These are phyloP conservation scores for Lampropteryx suffumata DNA, from an alignment of 2,888 invertebrate genomes.

Conservation along the genomic window DNA sequence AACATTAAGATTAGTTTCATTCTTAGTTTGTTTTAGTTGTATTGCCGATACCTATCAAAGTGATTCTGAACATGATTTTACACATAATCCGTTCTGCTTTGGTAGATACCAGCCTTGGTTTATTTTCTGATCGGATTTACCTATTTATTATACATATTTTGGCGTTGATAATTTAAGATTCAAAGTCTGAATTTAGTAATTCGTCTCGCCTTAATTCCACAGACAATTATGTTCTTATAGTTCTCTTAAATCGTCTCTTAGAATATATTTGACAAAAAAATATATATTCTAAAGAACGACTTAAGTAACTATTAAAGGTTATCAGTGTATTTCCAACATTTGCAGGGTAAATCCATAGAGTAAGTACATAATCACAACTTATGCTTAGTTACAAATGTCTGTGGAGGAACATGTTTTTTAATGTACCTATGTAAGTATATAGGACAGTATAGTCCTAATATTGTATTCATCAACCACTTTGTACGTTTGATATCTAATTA, in stretches of 20 bases:
- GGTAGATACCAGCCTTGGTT: constrained; percentile 9
- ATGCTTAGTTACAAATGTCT: constrained; percentile 45
- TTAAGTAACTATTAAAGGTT: too few relatives aligned
- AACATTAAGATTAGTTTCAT: not conserved
- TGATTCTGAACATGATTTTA: constrained; percentile 9
- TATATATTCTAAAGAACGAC: too few relatives aligned
- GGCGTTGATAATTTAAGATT: not conserved
- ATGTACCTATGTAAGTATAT: constrained; percentile 19
- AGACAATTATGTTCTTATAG: too few relatives aligned
- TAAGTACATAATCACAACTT: constrained; percentile 55
- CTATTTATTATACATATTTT: not conserved
- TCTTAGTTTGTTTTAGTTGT: constrained; percentile 1
- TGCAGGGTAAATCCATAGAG: constrained; percentile 62
- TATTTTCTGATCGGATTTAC: not conserved
- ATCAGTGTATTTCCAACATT: constrained; percentile 45
- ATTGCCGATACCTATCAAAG: constrained; percentile 5
- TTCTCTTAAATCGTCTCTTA: too few relatives aligned
- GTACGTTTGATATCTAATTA: too few relatives aligned
- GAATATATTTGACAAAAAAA: too few relatives aligned
- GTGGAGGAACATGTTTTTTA: constrained; percentile 46
- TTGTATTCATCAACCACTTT: not conserved
- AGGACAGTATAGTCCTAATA: too few relatives aligned
- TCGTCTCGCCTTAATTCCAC: constrained; percentile 41
- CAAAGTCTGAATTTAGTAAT: constrained; percentile 9
- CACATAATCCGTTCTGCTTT: constrained; percentile 6